These are phyloP conservation scores for Tachina grossa DNA, from an alignment of 2,888 invertebrate species.

Conservation along the genomic window DNA sequence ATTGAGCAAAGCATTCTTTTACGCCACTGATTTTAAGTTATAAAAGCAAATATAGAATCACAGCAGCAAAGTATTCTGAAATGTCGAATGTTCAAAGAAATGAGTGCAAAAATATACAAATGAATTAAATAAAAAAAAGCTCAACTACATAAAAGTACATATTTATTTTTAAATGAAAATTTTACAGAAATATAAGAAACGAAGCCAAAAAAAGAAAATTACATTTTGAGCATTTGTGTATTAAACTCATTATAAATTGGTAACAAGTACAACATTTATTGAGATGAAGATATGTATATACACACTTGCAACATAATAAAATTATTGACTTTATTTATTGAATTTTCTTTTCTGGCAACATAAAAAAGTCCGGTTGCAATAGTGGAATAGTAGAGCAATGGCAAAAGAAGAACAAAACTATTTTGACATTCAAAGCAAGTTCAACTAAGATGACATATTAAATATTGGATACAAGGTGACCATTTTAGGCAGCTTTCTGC, in stretches of 20 bases:
- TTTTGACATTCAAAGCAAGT: slow-evolving; percentile 71
- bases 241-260: slow-evolving; percentile 71
- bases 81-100: slow-evolving; percentile 32
- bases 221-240: slow-evolving; percentile 68
- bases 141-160: neutral
- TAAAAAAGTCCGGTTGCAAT: slow-evolving; percentile 23
- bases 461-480: slow-evolving; percentile 44
- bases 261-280: slow-evolving; percentile 70
- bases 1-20: slow-evolving; percentile 20
- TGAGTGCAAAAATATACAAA: slow-evolving; percentile 20
- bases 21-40: slow-evolving; percentile 37
- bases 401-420: slow-evolving; percentile 26
- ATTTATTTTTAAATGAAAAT: neutral
- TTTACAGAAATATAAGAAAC: slow-evolving; percentile 14
- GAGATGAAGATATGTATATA: slow-evolving; percentile 46
- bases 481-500: no score
- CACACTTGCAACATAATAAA: slow-evolving; percentile 40
- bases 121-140: slow-evolving; percentile 49
- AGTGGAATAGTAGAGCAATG: slow-evolving; percentile 42
- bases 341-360: slow-evolving; percentile 15
- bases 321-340: slow-evolving; percentile 62
- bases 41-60: slow-evolving; percentile 35
- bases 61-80: slow-evolving; percentile 44
- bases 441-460: slow-evolving; percentile 69
- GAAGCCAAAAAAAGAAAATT: slow-evolving; percentile 61